Evolutionary conservation across 2,797 vertebrate genomes (phyloP).

Genomic region (Pagetopsis macropterus): DNA sequence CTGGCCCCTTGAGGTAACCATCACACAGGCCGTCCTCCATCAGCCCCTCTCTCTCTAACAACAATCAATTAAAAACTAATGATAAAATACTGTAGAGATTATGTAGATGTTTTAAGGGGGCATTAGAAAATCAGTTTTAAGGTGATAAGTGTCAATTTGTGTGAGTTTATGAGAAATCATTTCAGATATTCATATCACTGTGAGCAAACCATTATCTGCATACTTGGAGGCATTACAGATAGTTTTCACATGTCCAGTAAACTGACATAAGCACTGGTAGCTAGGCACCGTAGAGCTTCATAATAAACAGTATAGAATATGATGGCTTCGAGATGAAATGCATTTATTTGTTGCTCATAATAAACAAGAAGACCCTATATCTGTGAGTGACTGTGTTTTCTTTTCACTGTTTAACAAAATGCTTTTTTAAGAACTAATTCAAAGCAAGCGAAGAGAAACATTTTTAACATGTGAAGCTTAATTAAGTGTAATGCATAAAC

Average conservation of each 20-base stretch:
- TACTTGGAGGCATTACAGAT: slow-evolving; percentile 49
- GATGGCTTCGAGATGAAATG: too few relatives aligned
- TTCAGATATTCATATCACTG: neutral
- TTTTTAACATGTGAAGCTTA: neutral
- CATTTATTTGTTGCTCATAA: too few relatives aligned
- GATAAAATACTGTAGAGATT: slow-evolving; percentile 52
- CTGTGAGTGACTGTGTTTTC: too few relatives aligned
- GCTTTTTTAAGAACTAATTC: neutral
- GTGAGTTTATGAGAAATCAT: too few relatives aligned
- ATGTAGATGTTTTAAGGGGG: slow-evolving; percentile 29
- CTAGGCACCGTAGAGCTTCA: too few relatives aligned
- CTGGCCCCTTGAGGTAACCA: slow-evolving; percentile 73
- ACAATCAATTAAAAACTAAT: slow-evolving; percentile 70
- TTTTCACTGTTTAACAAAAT: neutral
- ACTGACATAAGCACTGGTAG: too few relatives aligned
- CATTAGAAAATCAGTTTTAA: slow-evolving; percentile 27
- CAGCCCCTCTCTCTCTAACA: slow-evolving; percentile 28
- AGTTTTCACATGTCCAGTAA: too few relatives aligned
- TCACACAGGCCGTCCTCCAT: slow-evolving; percentile 53
- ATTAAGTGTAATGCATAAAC: neutral
- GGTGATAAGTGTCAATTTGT: slow-evolving; percentile 5
- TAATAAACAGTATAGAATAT: too few relatives aligned
- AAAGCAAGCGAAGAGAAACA: neutral
- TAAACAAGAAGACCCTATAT: too few relatives aligned
- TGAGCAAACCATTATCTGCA: neutral